Conservation (phyloP, 2,888 invertebrate species). For the Drosophila formosana region DNA sequence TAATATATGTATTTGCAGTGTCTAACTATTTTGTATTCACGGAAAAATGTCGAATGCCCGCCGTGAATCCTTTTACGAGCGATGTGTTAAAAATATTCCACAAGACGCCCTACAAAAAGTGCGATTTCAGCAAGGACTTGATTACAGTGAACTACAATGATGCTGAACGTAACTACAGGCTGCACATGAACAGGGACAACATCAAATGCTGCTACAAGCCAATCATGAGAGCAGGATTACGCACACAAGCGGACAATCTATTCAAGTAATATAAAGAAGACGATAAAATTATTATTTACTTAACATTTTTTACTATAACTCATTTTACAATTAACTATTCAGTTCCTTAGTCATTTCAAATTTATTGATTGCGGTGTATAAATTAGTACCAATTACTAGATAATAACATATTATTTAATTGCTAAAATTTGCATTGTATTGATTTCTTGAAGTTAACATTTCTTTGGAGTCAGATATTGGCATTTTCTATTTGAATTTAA, state of each 20-base stretch:
- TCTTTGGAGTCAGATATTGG: no score
- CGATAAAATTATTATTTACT: no score
- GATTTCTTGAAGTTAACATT: no score
- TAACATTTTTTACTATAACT: no score
- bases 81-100: constrained; percentile 86
- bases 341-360: not conserved
- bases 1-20: constrained; percentile 13
- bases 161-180: constrained; percentile 47
- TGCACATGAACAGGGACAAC: constrained; percentile 65
- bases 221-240: constrained; percentile 72
- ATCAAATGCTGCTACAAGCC: constrained; percentile 79
- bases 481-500: no score
- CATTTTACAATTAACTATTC: no score
- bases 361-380: no score
- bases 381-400: no score
- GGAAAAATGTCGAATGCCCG: constrained; percentile 87
- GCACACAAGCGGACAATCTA: constrained; percentile 62
- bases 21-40: constrained; percentile 84
- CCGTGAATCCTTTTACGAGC: constrained; percentile 86
- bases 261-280: constrained; percentile 56
- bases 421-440: no score
- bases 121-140: constrained; percentile 81
- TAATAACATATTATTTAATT: no score
- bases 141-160: constrained; percentile 67
- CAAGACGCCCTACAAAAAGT: constrained; percentile 86